Base-by-base conservation (phyloP, 1,140 invertebrate genomes). In the Trichogramma pretiosum region DNA sequence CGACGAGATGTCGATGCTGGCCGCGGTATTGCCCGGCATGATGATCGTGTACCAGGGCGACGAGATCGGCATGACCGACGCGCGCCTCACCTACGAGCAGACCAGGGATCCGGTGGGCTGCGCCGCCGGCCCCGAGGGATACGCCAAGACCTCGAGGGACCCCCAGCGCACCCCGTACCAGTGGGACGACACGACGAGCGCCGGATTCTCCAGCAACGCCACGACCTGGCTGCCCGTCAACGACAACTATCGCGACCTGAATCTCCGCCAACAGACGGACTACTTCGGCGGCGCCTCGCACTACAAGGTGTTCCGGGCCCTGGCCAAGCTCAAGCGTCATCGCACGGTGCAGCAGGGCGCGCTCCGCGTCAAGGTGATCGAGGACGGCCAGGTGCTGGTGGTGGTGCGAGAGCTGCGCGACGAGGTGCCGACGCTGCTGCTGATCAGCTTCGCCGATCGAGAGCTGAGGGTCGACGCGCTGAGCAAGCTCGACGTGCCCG, bases 1-100 rank as follows among this genome's bases (percentile, higher is more conserved):
- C 0, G 84, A 86, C 63, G 74, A 74, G 1, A 64, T 85, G 14
- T 79, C 84, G 57, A 84, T 86, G 70, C 67, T 90, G 13, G 75
- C 77, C 14, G 63, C 85, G 22, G 56, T 86, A 0, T 58, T 89
- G 22, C 84, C 84, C 19, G 87, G 87, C 0, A 81, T 84, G 18
- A 76, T 81, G 2, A 75, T 87, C 4, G 80, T 81, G 32, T 90
- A 89, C 62, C 85, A 89, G 68, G 85, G 81, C 11, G 81, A 84
- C 56, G 82, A 84, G 55, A 74, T 84, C 18, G 80, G 74, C 4
- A 87, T 89, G 82, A 59, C 72, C 16, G 77, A 87, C 32, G 75
- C 72, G 11, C 54, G 55, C 3, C 77, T 47, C 72, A 55, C 62
- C 8, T 81, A 69, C 69, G 55, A 70, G 39, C 68, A 77, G 9